Base-by-base conservation (phyloP, 2,888 invertebrate species). In the Plagodis pulveraria region DNA sequence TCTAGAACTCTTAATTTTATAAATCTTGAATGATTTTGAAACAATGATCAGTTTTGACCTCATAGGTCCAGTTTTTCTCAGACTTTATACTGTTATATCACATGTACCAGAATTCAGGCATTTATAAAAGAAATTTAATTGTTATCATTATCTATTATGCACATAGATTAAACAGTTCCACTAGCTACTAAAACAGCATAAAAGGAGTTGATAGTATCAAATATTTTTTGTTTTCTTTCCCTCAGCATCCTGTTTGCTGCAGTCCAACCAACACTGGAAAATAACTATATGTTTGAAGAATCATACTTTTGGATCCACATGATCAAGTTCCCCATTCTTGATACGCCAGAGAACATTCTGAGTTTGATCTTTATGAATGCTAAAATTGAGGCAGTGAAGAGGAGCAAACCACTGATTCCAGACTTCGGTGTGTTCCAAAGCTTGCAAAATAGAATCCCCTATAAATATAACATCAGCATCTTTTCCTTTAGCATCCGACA, bases 321-420 rank as follows among this genome's bases (percentile, higher is more conserved):
- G 95, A 81, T 98, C 98, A 74, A 98, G 89, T 88, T 98, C 98
- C 52, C 98, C 98, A 90, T 98, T 97, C 78, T 95, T 94, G 47
- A 98, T 95, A 73, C 98, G 94, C 98, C 98, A 98, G 42, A 98
- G 90, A 10, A 98, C 95, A 93, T 98, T 96, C 83, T 98, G 96
- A 41, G 97, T 97, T 81, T 95, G 95, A 87, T 98, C 98, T 66
- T 95, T 96, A 71, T 97, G 96, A 77, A 98, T 97, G 73, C 98
- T 98, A 89, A 97, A 97, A 87, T 98, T 98, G 71, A 98, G 94
- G 81, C 97, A 96, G 86, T 98, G 98, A 81, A 98, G 93, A 1
- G 98, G 98, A 58, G 96, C 97, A 94, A 98, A 98, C 91, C 96
- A 95, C 75, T 96, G 96, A 80, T 97, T 96, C 98, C 98, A 98